phyloP scores from a whole-genome alignment of 2,888 invertebrate species.

The Pseudanteris insignis region DNA sequence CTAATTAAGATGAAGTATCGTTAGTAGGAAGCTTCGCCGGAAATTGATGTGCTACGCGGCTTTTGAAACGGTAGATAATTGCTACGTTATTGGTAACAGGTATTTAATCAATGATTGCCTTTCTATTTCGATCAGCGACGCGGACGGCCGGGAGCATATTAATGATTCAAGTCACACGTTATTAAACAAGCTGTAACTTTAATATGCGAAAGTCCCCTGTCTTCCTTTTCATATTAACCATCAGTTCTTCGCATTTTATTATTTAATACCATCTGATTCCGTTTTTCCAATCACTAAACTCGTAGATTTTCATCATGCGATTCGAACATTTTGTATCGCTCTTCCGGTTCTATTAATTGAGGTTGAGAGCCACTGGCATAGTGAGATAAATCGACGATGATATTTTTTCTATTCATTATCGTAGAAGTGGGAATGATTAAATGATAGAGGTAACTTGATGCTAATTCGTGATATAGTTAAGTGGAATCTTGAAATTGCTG shows the following conservation, averaged over 20 bases:
- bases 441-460: no score
- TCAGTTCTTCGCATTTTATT: no score
- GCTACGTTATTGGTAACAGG: constrained; percentile 45
- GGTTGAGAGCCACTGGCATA: no score
- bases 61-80: constrained; percentile 46
- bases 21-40: constrained; percentile 42
- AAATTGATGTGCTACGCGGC: constrained; percentile 40
- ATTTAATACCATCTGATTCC: background rate
- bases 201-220: constrained; percentile 17
- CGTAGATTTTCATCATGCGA: no score
- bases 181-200: constrained; percentile 40
- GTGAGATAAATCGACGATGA: no score
- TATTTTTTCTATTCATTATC: no score
- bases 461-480: no score
- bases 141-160: constrained; percentile 35
- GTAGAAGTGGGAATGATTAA: no score
- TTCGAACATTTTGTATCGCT: background rate
- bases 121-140: constrained; percentile 44
- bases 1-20: constrained; percentile 40
- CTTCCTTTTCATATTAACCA: constrained; percentile 14
- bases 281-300: no score
- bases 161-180: constrained; percentile 43
- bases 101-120: constrained; percentile 47
- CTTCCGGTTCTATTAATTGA: no score
- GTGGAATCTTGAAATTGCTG: no score